Conservation (phyloP, 2,113 vertebrate genomes). For the Thalassoma bifasciatum region DNA sequence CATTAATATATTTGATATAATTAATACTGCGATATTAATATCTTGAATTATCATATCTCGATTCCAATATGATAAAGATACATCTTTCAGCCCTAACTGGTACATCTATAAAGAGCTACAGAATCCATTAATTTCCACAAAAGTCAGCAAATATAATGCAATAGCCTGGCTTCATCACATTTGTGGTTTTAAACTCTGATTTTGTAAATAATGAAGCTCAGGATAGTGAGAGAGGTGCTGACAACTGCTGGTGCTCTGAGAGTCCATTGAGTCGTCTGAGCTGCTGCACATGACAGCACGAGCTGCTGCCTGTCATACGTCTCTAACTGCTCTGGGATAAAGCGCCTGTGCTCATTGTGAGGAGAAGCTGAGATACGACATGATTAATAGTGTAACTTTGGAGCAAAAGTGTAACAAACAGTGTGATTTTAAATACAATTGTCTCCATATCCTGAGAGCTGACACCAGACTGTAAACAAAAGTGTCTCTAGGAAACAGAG, state of each 20-base stretch:
- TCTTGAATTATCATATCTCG: too few relatives aligned
- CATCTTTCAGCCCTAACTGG: too few relatives aligned
- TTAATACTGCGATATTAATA: too few relatives aligned
- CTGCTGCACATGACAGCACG: slow-evolving; percentile 5
- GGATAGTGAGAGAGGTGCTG: too few relatives aligned
- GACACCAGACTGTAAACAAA: slow-evolving; percentile 49
- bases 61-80: too few relatives aligned
- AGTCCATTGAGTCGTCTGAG: background rate
- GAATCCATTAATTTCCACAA: too few relatives aligned
- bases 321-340: background rate
- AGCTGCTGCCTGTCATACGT: background rate
- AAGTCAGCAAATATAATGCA: too few relatives aligned
- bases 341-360: background rate
- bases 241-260: slow-evolving; percentile 1
- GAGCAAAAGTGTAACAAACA: background rate
- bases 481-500: slow-evolving; percentile 60
- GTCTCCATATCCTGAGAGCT: slow-evolving; percentile 28
- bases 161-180: too few relatives aligned
- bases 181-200: background rate
- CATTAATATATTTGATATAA: too few relatives aligned
- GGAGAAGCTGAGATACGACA: background rate
- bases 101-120: too few relatives aligned
- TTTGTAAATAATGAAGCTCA: background rate
- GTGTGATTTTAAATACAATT: background rate
- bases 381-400: background rate